Evolutionary conservation across 2,888 invertebrate species (phyloP), one percentile per base, ranked within the genome.

Genomic region (Catocala sponsa): DNA sequence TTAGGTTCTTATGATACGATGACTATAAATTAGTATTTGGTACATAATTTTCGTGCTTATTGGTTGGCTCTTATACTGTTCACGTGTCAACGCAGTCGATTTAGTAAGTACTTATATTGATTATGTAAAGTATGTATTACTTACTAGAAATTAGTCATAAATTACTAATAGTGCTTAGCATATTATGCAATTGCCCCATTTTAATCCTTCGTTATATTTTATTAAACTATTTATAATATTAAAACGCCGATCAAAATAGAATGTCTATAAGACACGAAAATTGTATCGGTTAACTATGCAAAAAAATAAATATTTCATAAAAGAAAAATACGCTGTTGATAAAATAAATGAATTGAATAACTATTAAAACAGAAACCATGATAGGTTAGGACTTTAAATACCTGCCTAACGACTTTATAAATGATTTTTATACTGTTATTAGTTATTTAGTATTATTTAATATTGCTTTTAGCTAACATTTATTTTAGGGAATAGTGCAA

Each of bases 311-410:
- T 48, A 11, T 48, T 38, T 35, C 38, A 25, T 11, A 50, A 35
- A 50, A 6, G 32, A 9, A 35, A 50, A 33, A 13, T 38, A 25
- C 25, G 25, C 6, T 50, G 12, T 9, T 50, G 32, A 50, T 50
- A n/a, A 50, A 12, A 13, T 44, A 50, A 33, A 42, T 47, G 32
- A 47, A 33, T 44, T 33, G 5, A 44, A 56, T 41, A 47, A 57
- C 58, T 53, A 53, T 59, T 38, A 64, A 54, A 59, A 56, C 58
- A 53, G 61, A 47, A 54, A 55, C 56, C 48, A 52, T 51, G 64
- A 44, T 41, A 56, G 49, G 54, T 57, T 59, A 35, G 32, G 43
- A 42, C 62, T 50, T 50, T 12, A 50, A 35, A 35, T 48, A 46
- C 44, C 12, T 12, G 6, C 7, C 33, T 25, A 35, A 50, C 7